phyloP scores from a whole-genome alignment of 1,140 invertebrate genomes.

The Cotesia vestalis region DNA sequence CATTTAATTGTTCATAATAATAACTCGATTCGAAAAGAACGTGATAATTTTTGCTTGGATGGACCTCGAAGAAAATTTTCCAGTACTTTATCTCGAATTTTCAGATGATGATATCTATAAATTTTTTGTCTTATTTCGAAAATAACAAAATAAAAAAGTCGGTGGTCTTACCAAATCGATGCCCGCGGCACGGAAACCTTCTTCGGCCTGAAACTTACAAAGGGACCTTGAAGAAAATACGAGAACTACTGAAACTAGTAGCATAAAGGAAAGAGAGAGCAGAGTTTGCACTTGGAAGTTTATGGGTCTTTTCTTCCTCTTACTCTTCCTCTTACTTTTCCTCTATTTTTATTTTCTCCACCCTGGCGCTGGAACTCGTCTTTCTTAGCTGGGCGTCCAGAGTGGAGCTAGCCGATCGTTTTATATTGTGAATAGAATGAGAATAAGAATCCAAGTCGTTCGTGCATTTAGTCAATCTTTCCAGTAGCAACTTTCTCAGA shows the following conservation, averaged over 20 bases:
- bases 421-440: neutral
- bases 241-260: constrained; percentile 13
- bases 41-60: constrained; percentile 17
- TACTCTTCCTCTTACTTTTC: neutral
- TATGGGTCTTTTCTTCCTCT: constrained; percentile 36
- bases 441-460: constrained; percentile 33
- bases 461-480: constrained; percentile 55
- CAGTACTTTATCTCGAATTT: constrained; percentile 5
- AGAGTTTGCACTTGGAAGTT: constrained; percentile 62
- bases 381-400: constrained; percentile 18
- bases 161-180: constrained; percentile 13
- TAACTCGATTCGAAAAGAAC: too few relatives aligned
- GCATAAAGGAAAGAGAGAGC: constrained; percentile 9
- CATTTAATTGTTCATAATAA: too few relatives aligned
- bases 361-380: neutral
- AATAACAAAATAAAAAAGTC: constrained; percentile 1
- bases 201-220: constrained; percentile 6
- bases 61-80: constrained; percentile 12
- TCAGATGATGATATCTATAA: constrained; percentile 20
- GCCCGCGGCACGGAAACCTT: constrained; percentile 19
- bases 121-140: neutral
- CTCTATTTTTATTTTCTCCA: neutral
- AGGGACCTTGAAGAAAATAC: constrained; percentile 29
- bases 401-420: neutral
- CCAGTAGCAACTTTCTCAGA: constrained; percentile 54